Base-by-base conservation (phyloP, 2,113 vertebrate species). In the Sphyrna mokarran region DNA sequence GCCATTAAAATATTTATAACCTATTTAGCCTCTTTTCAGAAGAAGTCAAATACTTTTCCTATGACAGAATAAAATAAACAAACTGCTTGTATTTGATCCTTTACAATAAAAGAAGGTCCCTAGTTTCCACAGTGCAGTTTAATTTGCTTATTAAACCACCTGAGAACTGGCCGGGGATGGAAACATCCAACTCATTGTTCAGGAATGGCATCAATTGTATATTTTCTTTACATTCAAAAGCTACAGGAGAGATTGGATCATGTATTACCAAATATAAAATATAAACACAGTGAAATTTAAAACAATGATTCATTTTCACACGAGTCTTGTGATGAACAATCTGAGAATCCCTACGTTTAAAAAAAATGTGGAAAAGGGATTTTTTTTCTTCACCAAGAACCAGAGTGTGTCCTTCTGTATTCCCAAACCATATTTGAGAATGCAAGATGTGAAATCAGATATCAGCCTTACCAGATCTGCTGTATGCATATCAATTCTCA, bases 41-140 rank as follows among this genome's bases (percentile, higher is more conserved):
- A 70, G 6, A 68, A 68, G 63, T 43, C 37, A 94, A 94, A 94
- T 94, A 26, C n/a, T 93, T 93, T 93, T 93, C 26, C 91, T 26
- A 23, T 11, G 33, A 43, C 68, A 40, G 10, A 22, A 8, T 33
- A 7, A 68, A 70, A 23, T 16, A 94, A 69, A 43, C 16, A 94
- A 43, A 11, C 29, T 43, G 91, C 63, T 94, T 70, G 61, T 14
- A 68, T 94, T 94, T 70, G 66, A 94, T 69, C 66, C 66, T 94
- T 94, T 69, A 58, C 66, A 94, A 23, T 94, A 23, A 23, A 8
- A 70, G 20, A 68, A 33, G 72, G 40, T 48, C 93, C 23, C 23
- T 37, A 43, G 43, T 48, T 95, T 95, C 40, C 43, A 95, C 40
- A 95, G 22, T 72, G 29, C 26, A 95, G 23, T 72, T 70, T 61